These are phyloP conservation scores for Steromphala cineraria DNA, from an alignment of 2,888 invertebrate genomes.

Conservation along the genomic window DNA sequence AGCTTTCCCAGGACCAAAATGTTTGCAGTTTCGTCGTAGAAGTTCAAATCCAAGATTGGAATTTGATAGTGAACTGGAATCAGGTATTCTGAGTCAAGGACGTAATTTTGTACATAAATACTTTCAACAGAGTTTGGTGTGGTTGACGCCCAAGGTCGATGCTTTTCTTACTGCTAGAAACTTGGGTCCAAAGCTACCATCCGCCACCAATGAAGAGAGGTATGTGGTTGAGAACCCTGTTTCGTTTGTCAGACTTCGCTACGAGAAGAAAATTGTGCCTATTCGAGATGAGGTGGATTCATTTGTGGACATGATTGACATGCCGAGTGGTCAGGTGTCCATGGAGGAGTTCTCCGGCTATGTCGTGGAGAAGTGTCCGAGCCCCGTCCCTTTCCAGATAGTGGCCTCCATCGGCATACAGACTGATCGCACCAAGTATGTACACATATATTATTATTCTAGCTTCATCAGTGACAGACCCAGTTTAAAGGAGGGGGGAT, in stretches of 20 bases:
- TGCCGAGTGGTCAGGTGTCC: background rate
- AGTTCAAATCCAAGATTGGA: background rate
- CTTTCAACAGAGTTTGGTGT: background rate
- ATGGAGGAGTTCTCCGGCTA: background rate
- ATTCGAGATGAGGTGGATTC: background rate
- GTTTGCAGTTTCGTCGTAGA: too few species aligned
- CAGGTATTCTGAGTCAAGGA: background rate
- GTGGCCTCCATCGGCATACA: background rate
- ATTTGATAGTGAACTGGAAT: background rate
- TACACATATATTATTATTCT: background rate
- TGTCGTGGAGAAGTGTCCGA: too few species aligned
- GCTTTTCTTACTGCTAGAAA: background rate
- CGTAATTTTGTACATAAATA: background rate
- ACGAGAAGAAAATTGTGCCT: too few species aligned
- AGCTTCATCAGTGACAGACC: too few species aligned
- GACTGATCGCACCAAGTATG: background rate
- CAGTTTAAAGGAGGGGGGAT: too few species aligned
- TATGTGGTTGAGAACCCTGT: background rate
- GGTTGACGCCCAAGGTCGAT: background rate
- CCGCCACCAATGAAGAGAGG: slow-evolving; percentile 3
- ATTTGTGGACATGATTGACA: slow-evolving; percentile 1
- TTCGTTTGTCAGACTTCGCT: background rate
- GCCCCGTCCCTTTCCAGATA: background rate
- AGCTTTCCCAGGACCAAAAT: background rate
- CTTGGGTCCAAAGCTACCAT: background rate